Evolutionary conservation across 2,113 vertebrate species (phyloP).

Genomic region (Seriola dumerili): DNA sequence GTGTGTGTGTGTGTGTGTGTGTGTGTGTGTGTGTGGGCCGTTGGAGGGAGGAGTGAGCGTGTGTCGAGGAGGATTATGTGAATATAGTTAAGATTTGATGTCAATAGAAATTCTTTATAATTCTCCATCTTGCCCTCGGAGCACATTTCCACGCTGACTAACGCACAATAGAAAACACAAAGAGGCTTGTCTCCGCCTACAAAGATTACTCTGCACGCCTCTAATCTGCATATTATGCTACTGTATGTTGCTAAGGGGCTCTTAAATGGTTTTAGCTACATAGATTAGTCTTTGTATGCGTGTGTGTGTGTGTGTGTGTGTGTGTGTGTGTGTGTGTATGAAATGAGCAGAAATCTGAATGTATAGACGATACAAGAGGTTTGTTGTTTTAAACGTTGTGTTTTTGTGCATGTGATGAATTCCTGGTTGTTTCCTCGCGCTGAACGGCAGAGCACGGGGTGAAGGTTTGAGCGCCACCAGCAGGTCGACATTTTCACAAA

Average conservation of each 20-base stretch:
- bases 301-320: constrained; percentile 1
- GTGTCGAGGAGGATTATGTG: constrained; percentile 71
- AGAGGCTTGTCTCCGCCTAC: constrained; percentile 56
- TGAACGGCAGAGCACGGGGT: too few relatives aligned
- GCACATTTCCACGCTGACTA: constrained; percentile 74
- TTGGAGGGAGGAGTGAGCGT: constrained; percentile 44
- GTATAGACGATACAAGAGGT: too few relatives aligned
- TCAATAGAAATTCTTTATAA: constrained; percentile 73
- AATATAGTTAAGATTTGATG: constrained; percentile 78
- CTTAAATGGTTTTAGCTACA: constrained; percentile 48
- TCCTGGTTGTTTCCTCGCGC: too few relatives aligned
- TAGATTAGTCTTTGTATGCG: constrained; percentile 42
- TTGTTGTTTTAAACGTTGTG: too few relatives aligned
- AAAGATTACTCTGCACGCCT: constrained; percentile 56
- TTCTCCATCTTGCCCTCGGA: constrained; percentile 65
- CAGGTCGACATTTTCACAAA: too few relatives aligned
- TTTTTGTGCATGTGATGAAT: too few relatives aligned
- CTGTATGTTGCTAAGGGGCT: constrained; percentile 54
- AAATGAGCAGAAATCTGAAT: too few relatives aligned
- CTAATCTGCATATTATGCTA: constrained; percentile 61
- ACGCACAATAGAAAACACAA: constrained; percentile 69
- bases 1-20: constrained; percentile 27
- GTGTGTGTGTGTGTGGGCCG: constrained; percentile 41
- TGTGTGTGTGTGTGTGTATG: constrained; percentile 17
- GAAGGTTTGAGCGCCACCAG: too few relatives aligned